phyloP scores from a whole-genome alignment of 2,797 vertebrate species.

The Thripadectes ignobilis region DNA sequence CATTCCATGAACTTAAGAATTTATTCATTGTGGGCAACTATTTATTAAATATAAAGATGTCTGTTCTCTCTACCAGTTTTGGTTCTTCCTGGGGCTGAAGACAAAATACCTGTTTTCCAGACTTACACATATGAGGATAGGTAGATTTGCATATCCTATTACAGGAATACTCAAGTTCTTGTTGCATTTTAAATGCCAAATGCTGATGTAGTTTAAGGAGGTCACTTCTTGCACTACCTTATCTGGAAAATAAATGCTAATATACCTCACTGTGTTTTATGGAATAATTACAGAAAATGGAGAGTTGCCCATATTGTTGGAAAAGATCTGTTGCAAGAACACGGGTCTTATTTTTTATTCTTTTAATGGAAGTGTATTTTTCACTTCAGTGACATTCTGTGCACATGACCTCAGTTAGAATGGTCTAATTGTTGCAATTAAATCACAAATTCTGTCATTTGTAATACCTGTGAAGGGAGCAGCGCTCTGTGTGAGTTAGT shows the following conservation, averaged over 20 bases:
- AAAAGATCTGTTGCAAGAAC: background rate
- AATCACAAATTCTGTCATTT: background rate
- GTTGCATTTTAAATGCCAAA: background rate
- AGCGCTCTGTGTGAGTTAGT: background rate
- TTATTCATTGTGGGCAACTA: background rate
- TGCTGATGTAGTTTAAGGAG: background rate
- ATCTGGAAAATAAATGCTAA: background rate
- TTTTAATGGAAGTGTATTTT: background rate
- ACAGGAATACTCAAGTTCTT: background rate
- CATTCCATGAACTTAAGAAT: background rate
- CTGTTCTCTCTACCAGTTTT: background rate
- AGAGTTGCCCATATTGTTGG: background rate
- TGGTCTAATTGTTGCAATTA: background rate
- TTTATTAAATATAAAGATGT: background rate
- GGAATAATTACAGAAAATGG: background rate
- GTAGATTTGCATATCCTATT: background rate
- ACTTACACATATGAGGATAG: rapidly evolving
- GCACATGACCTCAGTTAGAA: background rate
- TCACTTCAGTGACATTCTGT: background rate
- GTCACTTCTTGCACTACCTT: background rate
- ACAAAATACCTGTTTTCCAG: background rate
- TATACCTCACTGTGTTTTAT: background rate
- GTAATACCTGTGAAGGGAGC: background rate
- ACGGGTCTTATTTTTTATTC: background rate
- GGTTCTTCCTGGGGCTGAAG: background rate